Evolutionary conservation across 2,888 invertebrate genomes (phyloP), one percentile per base, ranked within the genome.

Genomic region (Aleiodes leptofemur): DNA sequence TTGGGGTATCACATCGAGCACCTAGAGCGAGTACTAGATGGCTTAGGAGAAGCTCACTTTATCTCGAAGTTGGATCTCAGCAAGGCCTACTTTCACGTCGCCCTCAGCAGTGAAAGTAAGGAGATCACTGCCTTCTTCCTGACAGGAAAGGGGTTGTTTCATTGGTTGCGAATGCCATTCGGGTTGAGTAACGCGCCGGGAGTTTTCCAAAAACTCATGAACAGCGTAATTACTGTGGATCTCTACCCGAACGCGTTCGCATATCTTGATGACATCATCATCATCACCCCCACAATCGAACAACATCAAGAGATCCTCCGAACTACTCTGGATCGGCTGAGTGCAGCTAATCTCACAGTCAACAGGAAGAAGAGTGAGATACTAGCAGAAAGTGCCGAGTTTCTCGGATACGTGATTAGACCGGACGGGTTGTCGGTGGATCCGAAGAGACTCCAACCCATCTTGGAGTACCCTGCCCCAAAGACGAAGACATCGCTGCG

Each of bases 401-500:
- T 75, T 14, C 50, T 76, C 0, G 76, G 76, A 0, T 78, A 76
- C 38, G 29, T 57, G 0, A 14, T 76, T 6, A 34, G 55, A 0
- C 14, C 4, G 0, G 29, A 74, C 1, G 71, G 76, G 16, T 43
- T 78, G 0, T 43, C 38, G 5, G 31, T 70, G 0, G 72, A 78
- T 51, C 72, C 66, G 0, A 72, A 78, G 0, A 70, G 69, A 50
- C 48, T 78, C 11, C 70, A 64, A 5, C 76, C 71, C 8, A 66
- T 78, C 0, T 3, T 76, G 0, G n/a, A 66, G 0, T 76, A 78
- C 55, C 61, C 66, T 0, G 51, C 76, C 5, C 79, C 79, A 13
- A 53, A 14, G 13, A 76, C 50, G 9, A 0, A 76, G 1, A 77
- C 78, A 16, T 74, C 82, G 31, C 8, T 84, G 1, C 61, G 81